These are phyloP conservation scores for Rhimphoctona megacephalus DNA, from an alignment of 2,888 invertebrate species.

Conservation along the genomic window DNA sequence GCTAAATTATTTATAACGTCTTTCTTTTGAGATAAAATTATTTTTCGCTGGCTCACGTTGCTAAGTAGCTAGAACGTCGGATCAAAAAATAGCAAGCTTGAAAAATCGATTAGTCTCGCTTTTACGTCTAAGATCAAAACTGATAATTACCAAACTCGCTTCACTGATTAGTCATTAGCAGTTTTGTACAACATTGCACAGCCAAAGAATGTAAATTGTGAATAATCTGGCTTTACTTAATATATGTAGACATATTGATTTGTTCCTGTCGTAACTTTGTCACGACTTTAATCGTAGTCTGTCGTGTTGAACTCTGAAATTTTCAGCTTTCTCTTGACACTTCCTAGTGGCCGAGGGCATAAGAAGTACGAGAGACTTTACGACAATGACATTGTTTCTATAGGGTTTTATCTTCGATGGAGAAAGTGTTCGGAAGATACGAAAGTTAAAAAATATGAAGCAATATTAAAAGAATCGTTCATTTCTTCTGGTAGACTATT, in stretches of 20 bases:
- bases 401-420: conserved; percentile 25
- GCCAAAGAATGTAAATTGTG: background rate
- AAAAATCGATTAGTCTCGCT: conserved; percentile 46
- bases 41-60: background rate
- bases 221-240: conserved; percentile 4
- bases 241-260: conserved; percentile 8
- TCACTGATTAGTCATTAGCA: conserved; percentile 50
- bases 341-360: conserved; percentile 64
- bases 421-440: conserved; percentile 46
- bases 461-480: background rate
- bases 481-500: background rate
- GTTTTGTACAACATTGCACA: conserved; percentile 43
- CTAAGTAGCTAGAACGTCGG: background rate
- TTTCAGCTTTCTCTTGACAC: conserved; percentile 77
- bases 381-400: conserved; percentile 71
- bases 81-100: conserved; percentile 28
- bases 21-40: background rate
- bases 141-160: conserved; percentile 27
- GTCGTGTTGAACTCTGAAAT: conserved; percentile 66
- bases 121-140: conserved; percentile 24
- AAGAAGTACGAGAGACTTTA: conserved; percentile 54
- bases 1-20: background rate
- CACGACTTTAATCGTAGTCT: conserved; percentile 52
- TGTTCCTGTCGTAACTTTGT: conserved; percentile 52
- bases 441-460: background rate